phyloP scores from a whole-genome alignment of 2,888 invertebrate genomes.

The Diaphora mendica region DNA sequence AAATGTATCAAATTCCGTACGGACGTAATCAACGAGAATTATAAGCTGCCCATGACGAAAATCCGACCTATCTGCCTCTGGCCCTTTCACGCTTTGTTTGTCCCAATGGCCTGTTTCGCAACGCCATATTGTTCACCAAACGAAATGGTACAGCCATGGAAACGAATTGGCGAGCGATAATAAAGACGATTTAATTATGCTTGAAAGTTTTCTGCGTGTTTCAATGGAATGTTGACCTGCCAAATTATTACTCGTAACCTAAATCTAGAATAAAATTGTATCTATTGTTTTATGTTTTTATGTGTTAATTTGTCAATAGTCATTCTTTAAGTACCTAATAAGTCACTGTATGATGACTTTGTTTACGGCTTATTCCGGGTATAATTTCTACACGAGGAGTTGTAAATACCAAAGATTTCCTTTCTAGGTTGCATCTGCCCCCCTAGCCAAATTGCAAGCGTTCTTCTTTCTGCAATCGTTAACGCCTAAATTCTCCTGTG shows the following conservation, averaged over 20 bases:
- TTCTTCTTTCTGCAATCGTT: no score
- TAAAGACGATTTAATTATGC: constrained; percentile 26
- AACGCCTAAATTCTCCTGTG: no score
- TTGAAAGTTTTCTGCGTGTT: constrained; percentile 18
- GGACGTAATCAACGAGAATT: constrained; percentile 62
- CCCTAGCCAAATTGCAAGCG: no score
- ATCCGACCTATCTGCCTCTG: constrained; percentile 47
- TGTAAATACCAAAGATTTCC: not conserved
- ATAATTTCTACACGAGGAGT: not conserved
- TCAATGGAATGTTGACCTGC: constrained; percentile 9
- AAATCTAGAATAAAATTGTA: not conserved
- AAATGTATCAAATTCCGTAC: constrained; percentile 58
- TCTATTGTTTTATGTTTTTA: not conserved
- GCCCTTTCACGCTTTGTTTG: constrained; percentile 57
- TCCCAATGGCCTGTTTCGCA: constrained; percentile 35
- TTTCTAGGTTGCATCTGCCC: no score
- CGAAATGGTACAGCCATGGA: constrained; percentile 16
- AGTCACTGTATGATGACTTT: no score
- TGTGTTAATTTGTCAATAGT: not conserved
- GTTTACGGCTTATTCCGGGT: not conserved
- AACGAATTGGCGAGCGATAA: constrained; percentile 24
- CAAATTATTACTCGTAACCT: not conserved
- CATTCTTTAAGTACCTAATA: no score
- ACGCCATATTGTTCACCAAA: constrained; percentile 29
- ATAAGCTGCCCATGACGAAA: constrained; percentile 61